These are phyloP conservation scores for Mystacornis crossleyi DNA, from an alignment of 2,113 vertebrate genomes.

Conservation along the genomic window DNA sequence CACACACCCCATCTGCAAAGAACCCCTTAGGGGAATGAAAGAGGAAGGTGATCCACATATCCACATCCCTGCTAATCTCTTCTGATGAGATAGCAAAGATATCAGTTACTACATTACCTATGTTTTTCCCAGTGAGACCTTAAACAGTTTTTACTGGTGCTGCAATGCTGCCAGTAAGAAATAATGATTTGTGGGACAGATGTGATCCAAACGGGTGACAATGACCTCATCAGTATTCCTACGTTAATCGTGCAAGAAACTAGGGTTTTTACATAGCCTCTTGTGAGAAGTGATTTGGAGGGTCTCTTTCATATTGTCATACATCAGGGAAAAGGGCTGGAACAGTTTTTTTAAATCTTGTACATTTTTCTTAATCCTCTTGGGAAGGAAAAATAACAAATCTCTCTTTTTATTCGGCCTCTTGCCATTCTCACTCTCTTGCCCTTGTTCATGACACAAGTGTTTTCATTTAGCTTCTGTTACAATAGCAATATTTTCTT, in stretches of 20 bases:
- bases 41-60: not conserved
- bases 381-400: constrained; percentile 15
- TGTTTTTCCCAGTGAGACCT: not conserved
- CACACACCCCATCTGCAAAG: not conserved
- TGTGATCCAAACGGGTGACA: not conserved
- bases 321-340: not conserved
- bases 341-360: not conserved
- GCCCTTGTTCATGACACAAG: not conserved
- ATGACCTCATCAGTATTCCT: not conserved
- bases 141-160: not conserved
- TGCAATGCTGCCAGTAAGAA: not conserved
- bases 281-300: not conserved
- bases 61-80: not conserved
- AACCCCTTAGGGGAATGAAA: not conserved
- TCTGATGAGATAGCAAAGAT: not conserved
- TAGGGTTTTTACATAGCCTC: not conserved
- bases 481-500: constrained; percentile 26
- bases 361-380: not conserved
- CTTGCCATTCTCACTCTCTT: not conserved
- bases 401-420: constrained; percentile 15
- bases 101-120: not conserved
- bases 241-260: not conserved
- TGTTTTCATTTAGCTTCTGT: constrained; percentile 35
- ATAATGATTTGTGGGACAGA: not conserved
- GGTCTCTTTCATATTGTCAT: not conserved